phyloP scores from a whole-genome alignment of 1,140 invertebrate species.

The Brachionus paranguensis region DNA sequence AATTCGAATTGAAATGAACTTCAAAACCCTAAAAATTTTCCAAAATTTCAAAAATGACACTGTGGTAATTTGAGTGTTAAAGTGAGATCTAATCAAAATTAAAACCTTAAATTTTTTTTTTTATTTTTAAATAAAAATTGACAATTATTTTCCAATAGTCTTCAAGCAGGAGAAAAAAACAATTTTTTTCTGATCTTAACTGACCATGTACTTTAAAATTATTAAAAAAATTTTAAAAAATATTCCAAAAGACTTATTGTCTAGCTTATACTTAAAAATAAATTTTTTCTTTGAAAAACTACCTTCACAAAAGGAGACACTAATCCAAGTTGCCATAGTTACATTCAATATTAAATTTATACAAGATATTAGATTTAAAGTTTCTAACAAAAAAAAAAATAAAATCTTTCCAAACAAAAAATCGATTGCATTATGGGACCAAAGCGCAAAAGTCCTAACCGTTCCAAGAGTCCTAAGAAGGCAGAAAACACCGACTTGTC shows the following conservation, averaged over 20 bases:
- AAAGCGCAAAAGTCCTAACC: conserved; percentile 23
- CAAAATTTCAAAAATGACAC: too few relatives aligned
- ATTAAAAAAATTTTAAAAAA: too few relatives aligned
- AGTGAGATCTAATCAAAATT: too few relatives aligned
- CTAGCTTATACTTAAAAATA: not conserved
- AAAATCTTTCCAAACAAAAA: not conserved
- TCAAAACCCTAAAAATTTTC: too few relatives aligned
- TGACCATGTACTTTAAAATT: too few relatives aligned
- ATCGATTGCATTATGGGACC: conserved; percentile 32
- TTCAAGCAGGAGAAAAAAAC: too few relatives aligned
- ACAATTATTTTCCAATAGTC: too few relatives aligned
- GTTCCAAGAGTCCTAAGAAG: conserved; percentile 39
- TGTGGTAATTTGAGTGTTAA: too few relatives aligned
- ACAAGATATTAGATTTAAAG: not conserved
- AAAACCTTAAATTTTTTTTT: too few relatives aligned
- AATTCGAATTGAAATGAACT: too few relatives aligned
- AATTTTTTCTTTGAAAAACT: not conserved
- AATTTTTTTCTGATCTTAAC: too few relatives aligned
- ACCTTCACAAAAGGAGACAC: not conserved
- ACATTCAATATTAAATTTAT: conserved; percentile 6
- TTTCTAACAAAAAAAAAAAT: not conserved
- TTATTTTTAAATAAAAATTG: too few relatives aligned
- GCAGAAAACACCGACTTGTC: not conserved
- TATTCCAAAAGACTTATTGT: not conserved
- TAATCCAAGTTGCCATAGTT: not conserved